A percentile compares a stretch with the other conserved stretches of the same genome.
Conservation (phyloP, 2,797 vertebrate genomes). For the Paedocypris micromegethes region DNA sequence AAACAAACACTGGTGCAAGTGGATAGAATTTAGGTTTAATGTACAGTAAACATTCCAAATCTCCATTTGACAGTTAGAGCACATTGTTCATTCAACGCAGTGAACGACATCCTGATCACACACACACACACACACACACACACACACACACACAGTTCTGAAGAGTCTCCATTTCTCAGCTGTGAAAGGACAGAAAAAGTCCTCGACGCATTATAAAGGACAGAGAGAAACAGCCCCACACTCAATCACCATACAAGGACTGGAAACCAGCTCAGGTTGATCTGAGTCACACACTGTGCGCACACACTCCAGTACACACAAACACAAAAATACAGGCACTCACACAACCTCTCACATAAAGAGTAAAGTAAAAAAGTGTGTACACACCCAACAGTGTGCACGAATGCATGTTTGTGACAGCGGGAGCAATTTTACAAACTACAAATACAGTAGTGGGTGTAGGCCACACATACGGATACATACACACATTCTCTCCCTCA, state of each 20-base stretch:
- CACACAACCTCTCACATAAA: not conserved
- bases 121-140: not conserved
- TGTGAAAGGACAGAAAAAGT: constrained; percentile 11
- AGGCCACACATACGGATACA: not conserved
- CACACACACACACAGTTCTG: not conserved
- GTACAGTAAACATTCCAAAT: no score
- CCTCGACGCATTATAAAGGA: not conserved
- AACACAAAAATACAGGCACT: not conserved
- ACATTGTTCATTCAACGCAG: no score
- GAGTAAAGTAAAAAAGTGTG: no score
- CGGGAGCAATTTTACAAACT: no score
- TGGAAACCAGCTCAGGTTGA: constrained; percentile 66
- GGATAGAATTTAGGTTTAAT: no score
- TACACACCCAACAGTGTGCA: no score
- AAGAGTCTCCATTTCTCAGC: constrained; percentile 32
- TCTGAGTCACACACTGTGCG: constrained; percentile 61
- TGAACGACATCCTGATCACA: not conserved
- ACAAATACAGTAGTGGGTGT: no score
- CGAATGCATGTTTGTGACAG: no score
- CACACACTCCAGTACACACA: constrained; percentile 2
- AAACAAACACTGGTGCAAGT: no score
- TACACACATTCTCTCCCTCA: constrained; percentile 22
- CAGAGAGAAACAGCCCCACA: constrained; percentile 41
- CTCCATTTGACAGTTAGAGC: no score
- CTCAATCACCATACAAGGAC: constrained; percentile 73